Evolutionary conservation across 1,140 invertebrate species (phyloP).

Genomic region (Drosophila willistoni): DNA sequence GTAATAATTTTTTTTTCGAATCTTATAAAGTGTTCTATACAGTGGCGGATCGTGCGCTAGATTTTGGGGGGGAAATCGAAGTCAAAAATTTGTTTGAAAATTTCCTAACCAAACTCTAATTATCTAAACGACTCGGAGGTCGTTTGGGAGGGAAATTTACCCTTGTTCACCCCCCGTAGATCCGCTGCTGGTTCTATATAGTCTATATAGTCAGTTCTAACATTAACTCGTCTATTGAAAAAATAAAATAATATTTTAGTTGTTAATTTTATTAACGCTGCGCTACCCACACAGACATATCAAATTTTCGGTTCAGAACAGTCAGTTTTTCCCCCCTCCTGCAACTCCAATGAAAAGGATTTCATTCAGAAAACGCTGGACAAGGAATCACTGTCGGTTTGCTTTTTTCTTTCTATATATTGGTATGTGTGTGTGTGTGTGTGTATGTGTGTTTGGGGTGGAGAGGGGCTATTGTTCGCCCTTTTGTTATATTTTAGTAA

Average conservation of each 20-base stretch:
- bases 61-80: no score
- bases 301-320: conserved; percentile 18
- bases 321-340: background rate
- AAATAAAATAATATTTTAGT: conserved; percentile 47
- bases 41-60: no score
- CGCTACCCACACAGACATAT: conserved; percentile 52
- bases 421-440: no score
- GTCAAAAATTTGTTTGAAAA: no score
- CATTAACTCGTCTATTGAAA: background rate
- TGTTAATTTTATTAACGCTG: conserved; percentile 46
- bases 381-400: conserved; percentile 37
- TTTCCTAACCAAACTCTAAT: no score
- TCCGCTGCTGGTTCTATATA: no score
- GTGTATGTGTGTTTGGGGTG: background rate
- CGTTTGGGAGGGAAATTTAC: no score
- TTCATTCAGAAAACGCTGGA: conserved; percentile 31
- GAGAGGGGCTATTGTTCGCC: background rate
- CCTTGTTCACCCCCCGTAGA: no score
- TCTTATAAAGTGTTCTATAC: no score
- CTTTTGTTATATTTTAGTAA: conserved; percentile 4
- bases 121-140: no score
- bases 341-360: conserved; percentile 40
- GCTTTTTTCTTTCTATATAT: background rate
- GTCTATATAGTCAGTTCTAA: no score
- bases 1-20: no score